These are phyloP conservation scores for Stenchaetothrips biformis DNA, from an alignment of 2,888 invertebrate genomes.

Conservation along the genomic window DNA sequence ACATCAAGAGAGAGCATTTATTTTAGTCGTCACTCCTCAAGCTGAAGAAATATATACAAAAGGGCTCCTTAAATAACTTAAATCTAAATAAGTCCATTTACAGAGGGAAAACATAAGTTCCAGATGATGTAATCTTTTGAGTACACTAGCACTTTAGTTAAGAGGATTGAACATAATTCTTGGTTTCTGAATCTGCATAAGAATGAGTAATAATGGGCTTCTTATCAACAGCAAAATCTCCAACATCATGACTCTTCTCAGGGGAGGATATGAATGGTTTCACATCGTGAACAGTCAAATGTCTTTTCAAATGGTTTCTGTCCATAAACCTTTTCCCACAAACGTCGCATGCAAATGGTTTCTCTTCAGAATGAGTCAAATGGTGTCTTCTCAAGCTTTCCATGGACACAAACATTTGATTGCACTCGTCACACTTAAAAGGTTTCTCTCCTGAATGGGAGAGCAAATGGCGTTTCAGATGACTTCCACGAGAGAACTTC, in stretches of 20 bases:
- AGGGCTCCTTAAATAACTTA: too few species aligned
- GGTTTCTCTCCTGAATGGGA: neutral
- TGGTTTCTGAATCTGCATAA: neutral
- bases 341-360: neutral
- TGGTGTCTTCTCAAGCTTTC: conserved; percentile 5
- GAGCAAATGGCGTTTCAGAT: neutral
- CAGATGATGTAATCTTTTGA: too few species aligned
- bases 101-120: too few species aligned
- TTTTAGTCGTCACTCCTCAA: too few species aligned
- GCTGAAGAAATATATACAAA: too few species aligned
- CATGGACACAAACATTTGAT: neutral
- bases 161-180: neutral
- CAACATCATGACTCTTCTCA: neutral
- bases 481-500: neutral
- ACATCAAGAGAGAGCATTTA: too few species aligned
- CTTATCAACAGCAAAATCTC: neutral
- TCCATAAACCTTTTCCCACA: conserved; percentile 10
- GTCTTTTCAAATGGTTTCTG: neutral
- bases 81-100: too few species aligned
- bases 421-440: conserved; percentile 8
- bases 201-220: neutral
- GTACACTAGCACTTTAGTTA: too few species aligned
- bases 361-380: neutral
- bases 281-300: conserved; percentile 1
- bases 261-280: neutral